Evolutionary conservation across 2,113 vertebrate species (phyloP), one percentile per base, ranked within the genome.

Genomic region (Phalacrocorax brasilianus): DNA sequence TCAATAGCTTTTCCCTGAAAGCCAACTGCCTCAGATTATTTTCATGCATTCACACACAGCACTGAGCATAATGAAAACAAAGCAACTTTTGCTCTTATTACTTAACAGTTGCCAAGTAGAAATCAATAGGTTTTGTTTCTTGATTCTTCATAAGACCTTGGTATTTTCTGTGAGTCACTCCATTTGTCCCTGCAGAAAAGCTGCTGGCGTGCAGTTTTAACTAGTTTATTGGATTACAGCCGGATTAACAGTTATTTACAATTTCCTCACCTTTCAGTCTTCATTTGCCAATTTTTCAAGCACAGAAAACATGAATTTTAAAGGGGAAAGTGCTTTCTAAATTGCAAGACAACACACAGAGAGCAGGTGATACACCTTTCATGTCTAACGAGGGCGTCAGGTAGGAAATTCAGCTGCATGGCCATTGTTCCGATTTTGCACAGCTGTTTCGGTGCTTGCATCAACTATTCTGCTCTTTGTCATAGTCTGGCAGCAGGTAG

Each of bases 401-500:
- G 33, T 38, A 68, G 23, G 35, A 63, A 81, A 66, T 59, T 67
- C 56, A 91, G 66, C 72, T 58, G 40, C 0, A 0, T 5, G 33
- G 33, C 33, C 40, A 4, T 2, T 14, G 6, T 28, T 78, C 38
- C 27, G 17, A 4, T 77, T 58, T 21, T 49, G 53, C 11, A 8
- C 19, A 33, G 35, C 85, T 32, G 5, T 42, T 86, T 56, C 6
- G 15, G 35, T 68, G 76, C n/a, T 55, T 40, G 38, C 49, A 73
- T 47, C 78, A 94, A 85, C 67, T 84, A 7, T 73, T 77, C 87
- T 84, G 88, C 88, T 96, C 95, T 56, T 93, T 80, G 35, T 28
- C 84, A 47, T 47, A 35, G 38, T n/a, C 17, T 81, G 77, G 70
- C 71, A 93, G 75, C 24, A 72, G 52, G 65, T 61, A 59, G 94